These are phyloP conservation scores for Hydractinia echinata DNA, from an alignment of 30 jellyfish, hydroid and myxozoan genomes.

Conservation along the genomic window DNA sequence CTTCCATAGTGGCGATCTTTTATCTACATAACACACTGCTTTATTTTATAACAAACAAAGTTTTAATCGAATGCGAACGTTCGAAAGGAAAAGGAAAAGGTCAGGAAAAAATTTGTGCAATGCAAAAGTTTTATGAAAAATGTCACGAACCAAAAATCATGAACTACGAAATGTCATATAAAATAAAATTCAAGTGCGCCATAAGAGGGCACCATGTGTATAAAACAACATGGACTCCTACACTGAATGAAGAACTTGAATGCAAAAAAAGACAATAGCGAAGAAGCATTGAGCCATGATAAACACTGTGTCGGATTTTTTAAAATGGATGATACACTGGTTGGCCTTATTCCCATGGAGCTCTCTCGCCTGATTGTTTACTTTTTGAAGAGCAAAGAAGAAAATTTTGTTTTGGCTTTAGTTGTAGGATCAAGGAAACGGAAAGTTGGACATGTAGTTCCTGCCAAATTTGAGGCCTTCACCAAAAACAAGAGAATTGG, in stretches of 20 bases:
- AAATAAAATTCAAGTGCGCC: not conserved
- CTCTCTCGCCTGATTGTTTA: constrained; percentile 20
- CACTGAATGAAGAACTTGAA: not conserved
- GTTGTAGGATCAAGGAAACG: constrained; percentile 27
- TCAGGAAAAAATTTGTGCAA: too few species aligned
- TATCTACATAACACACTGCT: too few species aligned
- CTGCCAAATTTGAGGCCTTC: not conserved
- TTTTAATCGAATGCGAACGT: too few species aligned
- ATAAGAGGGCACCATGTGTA: constrained; percentile 24
- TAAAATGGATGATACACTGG: not conserved
- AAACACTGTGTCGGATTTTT: constrained; percentile 10
- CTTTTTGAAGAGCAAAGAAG: constrained; percentile 23
- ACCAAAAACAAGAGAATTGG: too few species aligned
- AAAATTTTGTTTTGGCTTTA: constrained; percentile 21
- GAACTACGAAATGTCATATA: constrained; percentile 2
- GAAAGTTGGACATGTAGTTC: constrained; percentile 7
- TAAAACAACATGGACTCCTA: constrained; percentile 26
- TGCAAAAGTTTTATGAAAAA: not conserved
- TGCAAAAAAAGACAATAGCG: constrained; percentile 11
- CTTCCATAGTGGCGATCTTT: too few species aligned
- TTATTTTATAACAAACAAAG: too few species aligned
- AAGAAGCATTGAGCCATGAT: constrained; percentile 22
- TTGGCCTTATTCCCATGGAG: not conserved
- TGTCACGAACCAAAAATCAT: not conserved
- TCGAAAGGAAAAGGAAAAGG: too few species aligned